These are phyloP conservation scores for Neopelma chrysocephalum DNA, from an alignment of 2,797 vertebrate genomes.

Conservation along the genomic window DNA sequence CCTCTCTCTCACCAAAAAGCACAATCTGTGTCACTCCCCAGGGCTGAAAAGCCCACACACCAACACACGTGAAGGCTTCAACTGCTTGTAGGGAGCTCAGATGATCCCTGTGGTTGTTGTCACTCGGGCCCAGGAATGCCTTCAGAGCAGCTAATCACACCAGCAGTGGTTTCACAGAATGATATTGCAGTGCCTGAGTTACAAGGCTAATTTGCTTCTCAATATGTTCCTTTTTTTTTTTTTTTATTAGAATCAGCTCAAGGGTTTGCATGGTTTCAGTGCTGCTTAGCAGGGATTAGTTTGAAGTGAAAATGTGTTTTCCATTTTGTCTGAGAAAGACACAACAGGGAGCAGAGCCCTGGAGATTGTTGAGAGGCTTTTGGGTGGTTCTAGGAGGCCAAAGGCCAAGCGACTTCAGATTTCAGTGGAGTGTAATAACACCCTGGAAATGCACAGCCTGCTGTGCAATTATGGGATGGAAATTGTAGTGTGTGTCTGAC, in stretches of 20 bases:
- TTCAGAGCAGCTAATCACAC: constrained; percentile 1
- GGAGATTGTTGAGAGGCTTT: constrained; percentile 35
- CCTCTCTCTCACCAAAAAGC: background rate
- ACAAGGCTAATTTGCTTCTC: constrained; percentile 48
- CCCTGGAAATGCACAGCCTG: constrained; percentile 5
- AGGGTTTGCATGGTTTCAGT: constrained; percentile 29
- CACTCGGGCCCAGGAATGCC: background rate
- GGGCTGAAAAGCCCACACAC: background rate
- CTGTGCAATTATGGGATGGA: constrained; percentile 27
- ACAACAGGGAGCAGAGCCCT: constrained; percentile 33
- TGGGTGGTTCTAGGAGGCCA: background rate
- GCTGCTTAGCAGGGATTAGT: constrained; percentile 57
- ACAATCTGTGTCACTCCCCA: background rate
- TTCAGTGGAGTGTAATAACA: constrained; percentile 34
- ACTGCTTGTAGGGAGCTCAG: background rate
- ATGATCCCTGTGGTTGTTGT: background rate
- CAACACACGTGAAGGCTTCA: background rate
- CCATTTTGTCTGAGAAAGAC: constrained; percentile 23
- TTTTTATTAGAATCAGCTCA: constrained; percentile 37
- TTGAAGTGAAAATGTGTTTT: constrained; percentile 58
- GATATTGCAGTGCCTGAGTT: background rate
- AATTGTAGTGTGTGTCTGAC: background rate
- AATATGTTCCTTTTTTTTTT: background rate
- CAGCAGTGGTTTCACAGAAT: background rate
- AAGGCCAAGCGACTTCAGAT: constrained; percentile 20